These are phyloP conservation scores for Paracentrotus lividus DNA, from an alignment of 53 echinoderm and acorn worm genomes.

Conservation along the genomic window DNA sequence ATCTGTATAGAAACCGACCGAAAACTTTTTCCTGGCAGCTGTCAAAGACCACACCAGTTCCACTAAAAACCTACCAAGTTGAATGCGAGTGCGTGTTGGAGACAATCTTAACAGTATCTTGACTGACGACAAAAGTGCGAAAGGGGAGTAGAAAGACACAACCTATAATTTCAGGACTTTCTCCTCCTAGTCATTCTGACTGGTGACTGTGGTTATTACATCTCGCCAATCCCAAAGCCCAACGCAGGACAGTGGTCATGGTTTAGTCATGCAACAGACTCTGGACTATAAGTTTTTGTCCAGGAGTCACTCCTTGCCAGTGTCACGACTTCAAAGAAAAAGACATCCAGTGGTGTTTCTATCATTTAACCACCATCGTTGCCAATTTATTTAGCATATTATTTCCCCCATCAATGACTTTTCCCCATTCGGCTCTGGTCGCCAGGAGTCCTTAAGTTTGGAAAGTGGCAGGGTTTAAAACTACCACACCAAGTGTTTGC, in stretches of 20 bases:
- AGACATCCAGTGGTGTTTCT: background rate
- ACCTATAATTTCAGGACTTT: background rate
- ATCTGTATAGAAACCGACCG: background rate
- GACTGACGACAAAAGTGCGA: background rate
- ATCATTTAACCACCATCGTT: too few relatives aligned
- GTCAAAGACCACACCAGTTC: background rate
- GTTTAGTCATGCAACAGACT: constrained; percentile 47
- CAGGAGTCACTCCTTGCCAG: background rate
- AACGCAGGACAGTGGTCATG: constrained; percentile 5
- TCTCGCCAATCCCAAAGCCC: constrained; percentile 4
- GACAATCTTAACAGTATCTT: background rate
- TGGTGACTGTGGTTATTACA: constrained; percentile 3
- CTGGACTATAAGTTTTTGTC: background rate
- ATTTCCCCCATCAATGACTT: background rate
- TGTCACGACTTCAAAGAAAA: background rate
- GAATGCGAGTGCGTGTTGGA: background rate
- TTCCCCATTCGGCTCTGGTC: background rate
- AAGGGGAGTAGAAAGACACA: background rate
- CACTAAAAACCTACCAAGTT: background rate
- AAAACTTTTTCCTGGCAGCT: background rate
- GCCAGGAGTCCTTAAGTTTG: background rate
- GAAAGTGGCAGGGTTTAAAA: background rate
- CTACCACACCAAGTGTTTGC: background rate
- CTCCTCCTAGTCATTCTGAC: background rate
- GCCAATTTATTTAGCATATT: background rate